A percentile compares a stretch with the other conserved stretches of the same genome.
phyloP scores from a whole-genome alignment of 2,797 vertebrate species.

The Gorsachius magnificus region DNA sequence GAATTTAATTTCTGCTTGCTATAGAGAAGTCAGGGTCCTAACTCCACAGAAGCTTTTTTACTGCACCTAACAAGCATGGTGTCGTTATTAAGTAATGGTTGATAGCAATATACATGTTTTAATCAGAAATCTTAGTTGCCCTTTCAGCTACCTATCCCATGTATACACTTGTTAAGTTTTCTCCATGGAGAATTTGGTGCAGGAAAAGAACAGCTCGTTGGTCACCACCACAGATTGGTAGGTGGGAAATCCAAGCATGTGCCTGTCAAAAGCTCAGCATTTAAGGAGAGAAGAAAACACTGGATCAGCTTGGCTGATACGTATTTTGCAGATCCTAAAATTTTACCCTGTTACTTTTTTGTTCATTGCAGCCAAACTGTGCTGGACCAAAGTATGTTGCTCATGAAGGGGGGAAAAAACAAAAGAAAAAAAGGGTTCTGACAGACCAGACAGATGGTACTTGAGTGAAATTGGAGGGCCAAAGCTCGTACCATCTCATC shows the following conservation, averaged over 20 bases:
- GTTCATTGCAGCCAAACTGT: background rate
- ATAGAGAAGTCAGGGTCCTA: background rate
- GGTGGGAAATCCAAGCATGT: background rate
- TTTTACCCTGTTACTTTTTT: background rate
- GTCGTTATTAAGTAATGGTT: background rate
- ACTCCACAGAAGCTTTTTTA: background rate
- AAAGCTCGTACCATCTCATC: background rate
- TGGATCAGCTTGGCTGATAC: accelerated
- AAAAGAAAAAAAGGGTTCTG: background rate
- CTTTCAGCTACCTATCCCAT: background rate
- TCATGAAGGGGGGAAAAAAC: background rate
- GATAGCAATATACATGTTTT: background rate
- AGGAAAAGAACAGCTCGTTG: background rate
- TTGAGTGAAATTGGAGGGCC: background rate
- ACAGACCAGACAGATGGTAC: background rate
- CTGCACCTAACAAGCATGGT: background rate
- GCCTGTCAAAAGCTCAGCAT: background rate
- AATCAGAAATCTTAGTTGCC: background rate
- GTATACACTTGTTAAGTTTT: background rate
- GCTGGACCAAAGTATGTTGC: background rate
- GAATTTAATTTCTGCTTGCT: background rate
- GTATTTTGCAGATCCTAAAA: background rate
- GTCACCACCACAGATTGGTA: background rate
- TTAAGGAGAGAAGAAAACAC: background rate
- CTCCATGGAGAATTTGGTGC: background rate